Base-by-base conservation (phyloP, 2,113 vertebrate species). In the Pomatorhinus ruficollis region DNA sequence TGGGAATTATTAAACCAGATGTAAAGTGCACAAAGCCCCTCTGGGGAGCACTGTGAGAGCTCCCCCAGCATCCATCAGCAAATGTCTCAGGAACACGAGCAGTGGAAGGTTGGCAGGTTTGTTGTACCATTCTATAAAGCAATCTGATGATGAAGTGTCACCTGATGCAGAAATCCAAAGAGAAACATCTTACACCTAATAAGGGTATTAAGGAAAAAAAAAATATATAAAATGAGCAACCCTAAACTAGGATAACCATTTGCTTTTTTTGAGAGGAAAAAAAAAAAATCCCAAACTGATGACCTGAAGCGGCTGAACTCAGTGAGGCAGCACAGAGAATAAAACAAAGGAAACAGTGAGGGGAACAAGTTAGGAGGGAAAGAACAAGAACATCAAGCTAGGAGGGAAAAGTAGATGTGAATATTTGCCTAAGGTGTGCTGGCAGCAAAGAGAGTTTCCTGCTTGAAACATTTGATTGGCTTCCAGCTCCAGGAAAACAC, bases 1-100 rank as follows among this genome's bases (percentile, higher is more conserved):
- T 14, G 81, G 64, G 66, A 96, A 97, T 93, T 84, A 93, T 89
- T 83, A 95, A 95, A 96, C 68, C 94, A 96, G 95, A 95, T 95
- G 96, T 90, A 83, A 96, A 95, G 70, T 75, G 77, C 54, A 91
- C 59, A 60, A 15, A 68, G 53, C 35, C 81, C 56, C 93, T 90
- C 89, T 64, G 69, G 80, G 84, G 93, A 93, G 31, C 78, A 74
- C 35, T 74, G 52, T 40, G 81, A 57, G 74, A 92, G 83, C 80
- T 93, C 80, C 64, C 86, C 56, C 75, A 70, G 54, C 59, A 93
- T 89, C 74, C 69, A 91, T 85, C 88, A 96, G 79, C 59, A 92
- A 90, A 90, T 31, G 60, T 54, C 92, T 96, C 24, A 79, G 57
- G 27, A 94, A 81, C 44, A 92, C 2, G 50, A 85, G 16, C 47